A percentile compares a stretch with the other conserved stretches of the same genome.
Evolutionary conservation across 2,797 vertebrate species (phyloP).

Genomic region (Delichon dasypus): DNA sequence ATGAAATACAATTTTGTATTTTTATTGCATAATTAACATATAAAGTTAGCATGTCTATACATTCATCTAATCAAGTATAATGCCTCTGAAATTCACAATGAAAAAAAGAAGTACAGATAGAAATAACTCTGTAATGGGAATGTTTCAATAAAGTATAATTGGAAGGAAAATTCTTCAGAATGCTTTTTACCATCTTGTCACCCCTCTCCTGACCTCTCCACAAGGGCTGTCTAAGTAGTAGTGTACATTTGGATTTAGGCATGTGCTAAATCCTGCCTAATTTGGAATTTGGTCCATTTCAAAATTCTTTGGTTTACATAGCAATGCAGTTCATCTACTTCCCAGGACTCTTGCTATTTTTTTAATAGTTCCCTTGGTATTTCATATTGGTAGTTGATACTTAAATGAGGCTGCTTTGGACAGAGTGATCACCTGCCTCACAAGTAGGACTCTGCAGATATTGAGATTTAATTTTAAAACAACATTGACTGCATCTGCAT

Average conservation of each 20-base stretch:
- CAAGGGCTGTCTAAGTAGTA: neutral
- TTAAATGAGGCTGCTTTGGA: neutral
- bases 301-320: neutral
- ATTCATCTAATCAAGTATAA: neutral
- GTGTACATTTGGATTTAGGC: neutral
- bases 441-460: neutral
- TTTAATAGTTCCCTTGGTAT: neutral
- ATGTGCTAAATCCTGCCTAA: neutral
- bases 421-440: neutral
- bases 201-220: neutral
- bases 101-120: neutral
- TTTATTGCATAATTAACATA: neutral
- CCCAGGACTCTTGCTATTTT: neutral
- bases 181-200: neutral
- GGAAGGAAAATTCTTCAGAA: neutral
- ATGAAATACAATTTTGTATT: neutral
- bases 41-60: neutral
- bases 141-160: neutral
- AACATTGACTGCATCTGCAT: neutral
- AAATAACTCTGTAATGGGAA: neutral
- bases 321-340: neutral
- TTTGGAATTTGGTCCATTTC: neutral
- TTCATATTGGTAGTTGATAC: neutral
- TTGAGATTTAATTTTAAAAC: neutral
- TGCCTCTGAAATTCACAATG: neutral